These are phyloP conservation scores for Spodoptera frugiperda DNA, from an alignment of 1,140 invertebrate species.

Conservation along the genomic window DNA sequence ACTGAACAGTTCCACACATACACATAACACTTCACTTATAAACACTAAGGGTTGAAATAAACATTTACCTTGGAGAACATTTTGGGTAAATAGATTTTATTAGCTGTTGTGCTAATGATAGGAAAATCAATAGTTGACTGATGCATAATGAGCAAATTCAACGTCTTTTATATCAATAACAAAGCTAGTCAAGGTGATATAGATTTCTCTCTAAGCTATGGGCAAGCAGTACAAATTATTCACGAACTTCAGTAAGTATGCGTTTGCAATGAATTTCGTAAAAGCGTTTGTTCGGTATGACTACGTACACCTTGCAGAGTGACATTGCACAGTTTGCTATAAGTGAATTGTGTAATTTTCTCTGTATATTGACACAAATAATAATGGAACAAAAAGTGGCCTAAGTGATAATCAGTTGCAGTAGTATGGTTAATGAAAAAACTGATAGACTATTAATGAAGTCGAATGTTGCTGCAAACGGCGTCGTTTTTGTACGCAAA, in stretches of 20 bases:
- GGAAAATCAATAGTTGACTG: conserved; percentile 53
- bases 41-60: not conserved
- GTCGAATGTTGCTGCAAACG: not conserved
- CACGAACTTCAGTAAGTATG: conserved; percentile 53
- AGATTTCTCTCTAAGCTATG: conserved; percentile 65
- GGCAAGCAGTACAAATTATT: conserved; percentile 55
- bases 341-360: conserved; percentile 52
- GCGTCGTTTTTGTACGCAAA: not conserved
- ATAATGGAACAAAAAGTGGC: conserved; percentile 46
- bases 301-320: conserved; percentile 49
- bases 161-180: conserved; percentile 63
- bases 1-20: conserved; percentile 5
- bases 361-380: conserved; percentile 55
- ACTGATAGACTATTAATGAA: conserved; percentile 1
- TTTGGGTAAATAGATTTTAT: conserved; percentile 48
- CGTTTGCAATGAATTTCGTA: conserved; percentile 56
- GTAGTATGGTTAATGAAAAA: conserved; percentile 20
- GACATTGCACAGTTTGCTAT: conserved; percentile 57
- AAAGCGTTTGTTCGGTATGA: conserved; percentile 50
- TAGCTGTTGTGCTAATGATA: conserved; percentile 49
- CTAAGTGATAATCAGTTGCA: conserved; percentile 39
- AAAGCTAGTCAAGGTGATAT: conserved; percentile 57
- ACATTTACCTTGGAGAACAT: conserved; percentile 67
- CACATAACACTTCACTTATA: conserved; percentile 13
- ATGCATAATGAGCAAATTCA: conserved; percentile 47